phyloP scores from a whole-genome alignment of 2,888 invertebrate species.

The Phyto melanocephala region DNA sequence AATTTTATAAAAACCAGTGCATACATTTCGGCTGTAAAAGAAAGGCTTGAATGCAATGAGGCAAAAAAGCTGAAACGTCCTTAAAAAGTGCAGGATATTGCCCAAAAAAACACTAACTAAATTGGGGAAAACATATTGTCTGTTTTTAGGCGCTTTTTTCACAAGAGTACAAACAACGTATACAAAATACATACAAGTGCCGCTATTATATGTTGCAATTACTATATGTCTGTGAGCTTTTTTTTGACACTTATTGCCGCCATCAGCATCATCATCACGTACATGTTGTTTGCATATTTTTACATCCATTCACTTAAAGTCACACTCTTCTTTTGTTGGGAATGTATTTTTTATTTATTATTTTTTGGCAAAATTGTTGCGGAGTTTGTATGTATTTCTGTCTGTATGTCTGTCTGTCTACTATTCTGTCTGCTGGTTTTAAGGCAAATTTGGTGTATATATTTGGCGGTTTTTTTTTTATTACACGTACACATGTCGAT shows the following conservation, averaged over 20 bases:
- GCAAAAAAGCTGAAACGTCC: not conserved
- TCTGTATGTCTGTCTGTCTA: slow-evolving; percentile 11
- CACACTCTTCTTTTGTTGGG: not conserved
- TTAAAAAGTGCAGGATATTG: slow-evolving; percentile 17
- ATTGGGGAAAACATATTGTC: slow-evolving; percentile 46
- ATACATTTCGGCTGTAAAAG: not conserved
- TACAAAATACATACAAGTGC: slow-evolving; percentile 23
- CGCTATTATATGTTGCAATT: slow-evolving; percentile 23
- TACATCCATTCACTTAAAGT: slow-evolving; percentile 29
- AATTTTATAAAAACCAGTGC: not conserved
- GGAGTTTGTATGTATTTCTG: not conserved
- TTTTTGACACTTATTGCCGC: slow-evolving; percentile 4
- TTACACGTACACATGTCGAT: not conserved
- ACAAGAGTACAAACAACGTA: not conserved
- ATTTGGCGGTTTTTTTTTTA: not conserved
- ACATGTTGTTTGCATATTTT: slow-evolving; percentile 50
- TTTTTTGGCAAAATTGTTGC: not conserved
- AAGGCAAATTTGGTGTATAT: slow-evolving; percentile 16
- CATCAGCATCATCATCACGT: slow-evolving; percentile 50
- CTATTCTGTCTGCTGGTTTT: slow-evolving; percentile 48
- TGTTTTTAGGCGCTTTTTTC: slow-evolving; percentile 52
- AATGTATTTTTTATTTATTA: not conserved
- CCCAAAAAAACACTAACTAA: slow-evolving; percentile 18
- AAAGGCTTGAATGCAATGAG: too few species aligned
- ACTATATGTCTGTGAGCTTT: not conserved